A percentile compares a stretch with the other conserved stretches of the same genome.
These are phyloP conservation scores for Brachylomia viminalis DNA, from an alignment of 2,888 invertebrate species.

Conservation along the genomic window DNA sequence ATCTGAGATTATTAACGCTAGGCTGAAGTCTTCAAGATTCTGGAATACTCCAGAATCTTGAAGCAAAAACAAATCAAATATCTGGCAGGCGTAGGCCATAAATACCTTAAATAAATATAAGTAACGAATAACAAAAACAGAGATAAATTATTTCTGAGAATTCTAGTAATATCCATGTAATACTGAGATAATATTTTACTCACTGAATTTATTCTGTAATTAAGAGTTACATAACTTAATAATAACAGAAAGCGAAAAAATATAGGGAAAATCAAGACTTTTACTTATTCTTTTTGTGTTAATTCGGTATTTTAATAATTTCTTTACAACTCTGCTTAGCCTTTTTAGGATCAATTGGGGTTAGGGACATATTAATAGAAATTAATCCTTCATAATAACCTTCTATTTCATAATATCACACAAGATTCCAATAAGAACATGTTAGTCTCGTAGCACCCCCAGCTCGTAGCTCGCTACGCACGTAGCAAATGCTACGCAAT, in stretches of 20 bases:
- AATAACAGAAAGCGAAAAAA: neutral
- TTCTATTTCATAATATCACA: constrained; percentile 3
- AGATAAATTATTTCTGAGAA: neutral
- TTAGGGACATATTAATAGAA: neutral
- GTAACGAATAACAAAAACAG: neutral
- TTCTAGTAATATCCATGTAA: neutral
- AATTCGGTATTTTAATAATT: neutral
- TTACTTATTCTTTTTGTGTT: neutral
- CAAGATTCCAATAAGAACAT: constrained; percentile 52
- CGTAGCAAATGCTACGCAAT: constrained; percentile 60
- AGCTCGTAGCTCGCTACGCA: constrained; percentile 47
- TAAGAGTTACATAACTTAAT: neutral
- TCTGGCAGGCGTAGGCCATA: neutral
- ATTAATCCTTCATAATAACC: too few relatives aligned
- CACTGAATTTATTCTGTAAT: neutral
- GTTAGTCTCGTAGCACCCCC: constrained; percentile 7
- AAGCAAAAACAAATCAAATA: neutral
- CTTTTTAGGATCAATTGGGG: neutral
- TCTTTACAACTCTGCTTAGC: neutral
- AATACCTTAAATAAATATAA: neutral
- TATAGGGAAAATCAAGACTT: neutral
- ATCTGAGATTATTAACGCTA: neutral
- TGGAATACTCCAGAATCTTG: neutral
- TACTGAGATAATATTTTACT: neutral
- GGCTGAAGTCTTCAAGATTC: neutral